Conservation (phyloP, 23 tunicate genomes). For the Ascidia mentula region DNA sequence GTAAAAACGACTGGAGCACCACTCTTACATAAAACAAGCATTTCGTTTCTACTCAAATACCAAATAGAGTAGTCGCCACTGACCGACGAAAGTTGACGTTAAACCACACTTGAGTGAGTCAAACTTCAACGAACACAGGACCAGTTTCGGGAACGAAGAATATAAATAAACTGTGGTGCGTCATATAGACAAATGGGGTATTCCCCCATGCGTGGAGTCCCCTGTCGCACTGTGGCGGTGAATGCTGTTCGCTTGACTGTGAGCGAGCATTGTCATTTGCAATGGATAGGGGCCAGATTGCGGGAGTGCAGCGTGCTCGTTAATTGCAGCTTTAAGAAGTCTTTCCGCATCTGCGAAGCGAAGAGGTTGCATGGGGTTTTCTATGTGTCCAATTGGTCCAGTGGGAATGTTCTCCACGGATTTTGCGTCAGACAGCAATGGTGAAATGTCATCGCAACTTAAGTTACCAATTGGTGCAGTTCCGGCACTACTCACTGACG, state of each 20-base stretch:
- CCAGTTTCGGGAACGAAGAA: background rate
- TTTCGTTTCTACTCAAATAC: background rate
- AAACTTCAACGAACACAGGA: background rate
- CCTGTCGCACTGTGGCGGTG: slow-evolving; percentile 7
- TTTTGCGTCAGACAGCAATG: slow-evolving; percentile 28
- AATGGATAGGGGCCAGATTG: slow-evolving; percentile 14
- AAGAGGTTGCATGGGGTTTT: background rate
- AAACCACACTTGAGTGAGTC: no score
- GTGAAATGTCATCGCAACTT: slow-evolving; percentile 28
- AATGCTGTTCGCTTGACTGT: background rate
- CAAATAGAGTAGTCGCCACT: no score
- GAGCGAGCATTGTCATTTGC: slow-evolving; percentile 29
- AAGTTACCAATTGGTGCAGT: slow-evolving; percentile 24
- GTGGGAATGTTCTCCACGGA: background rate
- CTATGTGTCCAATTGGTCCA: background rate
- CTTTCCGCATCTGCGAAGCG: slow-evolving; percentile 28
- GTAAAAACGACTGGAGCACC: background rate
- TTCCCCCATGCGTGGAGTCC: slow-evolving; percentile 1
- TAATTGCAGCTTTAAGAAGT: slow-evolving; percentile 18
- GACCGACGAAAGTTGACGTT: no score
- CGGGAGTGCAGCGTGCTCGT: slow-evolving; percentile 8
- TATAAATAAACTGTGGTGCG: background rate
- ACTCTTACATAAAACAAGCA: background rate
- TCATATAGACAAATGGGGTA: slow-evolving; percentile 15
- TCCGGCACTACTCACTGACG: slow-evolving; percentile 21